phyloP scores from a whole-genome alignment of 2,888 invertebrate genomes.

The Dermolepida albohirtum region DNA sequence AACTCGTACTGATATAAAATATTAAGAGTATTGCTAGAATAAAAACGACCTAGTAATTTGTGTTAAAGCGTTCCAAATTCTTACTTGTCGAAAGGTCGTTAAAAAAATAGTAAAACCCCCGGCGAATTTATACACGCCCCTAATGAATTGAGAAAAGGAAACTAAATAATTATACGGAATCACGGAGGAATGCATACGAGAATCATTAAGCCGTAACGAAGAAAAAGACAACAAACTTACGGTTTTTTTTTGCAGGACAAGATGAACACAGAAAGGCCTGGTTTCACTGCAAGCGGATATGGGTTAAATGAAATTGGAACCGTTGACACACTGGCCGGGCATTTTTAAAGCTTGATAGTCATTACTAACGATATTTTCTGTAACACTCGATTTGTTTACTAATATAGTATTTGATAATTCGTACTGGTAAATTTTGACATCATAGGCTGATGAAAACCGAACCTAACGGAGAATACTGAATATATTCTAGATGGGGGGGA shows the following conservation, averaged over 20 bases:
- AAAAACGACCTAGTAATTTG: constrained; percentile 21
- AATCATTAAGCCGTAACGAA: constrained; percentile 16
- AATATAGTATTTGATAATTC: constrained; percentile 13
- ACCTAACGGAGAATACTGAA: constrained; percentile 29
- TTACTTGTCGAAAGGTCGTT: constrained; percentile 6
- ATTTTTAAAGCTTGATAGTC: constrained; percentile 18
- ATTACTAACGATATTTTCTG: constrained; percentile 6
- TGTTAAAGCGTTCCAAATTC: constrained; percentile 19
- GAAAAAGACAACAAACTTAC: constrained; percentile 34
- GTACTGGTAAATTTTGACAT: constrained; percentile 33
- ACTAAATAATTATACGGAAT: not conserved
- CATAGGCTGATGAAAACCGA: constrained; percentile 21
- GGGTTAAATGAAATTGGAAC: constrained; percentile 35
- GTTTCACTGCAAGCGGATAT: constrained; percentile 33
- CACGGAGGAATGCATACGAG: not conserved
- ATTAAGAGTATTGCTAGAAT: not conserved
- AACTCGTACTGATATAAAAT: too few relatives aligned
- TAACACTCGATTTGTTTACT: constrained; percentile 29
- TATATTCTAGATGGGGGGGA: constrained; percentile 21
- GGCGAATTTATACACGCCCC: constrained; percentile 22
- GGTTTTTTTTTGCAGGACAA: constrained; percentile 20
- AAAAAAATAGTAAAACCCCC: constrained; percentile 21
- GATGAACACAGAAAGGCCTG: constrained; percentile 26
- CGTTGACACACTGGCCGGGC: constrained; percentile 31
- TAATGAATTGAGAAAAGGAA: not conserved